Evolutionary conservation across 2,113 vertebrate species (phyloP), one percentile per base, ranked within the genome.

Genomic region (Cavia aperea): DNA sequence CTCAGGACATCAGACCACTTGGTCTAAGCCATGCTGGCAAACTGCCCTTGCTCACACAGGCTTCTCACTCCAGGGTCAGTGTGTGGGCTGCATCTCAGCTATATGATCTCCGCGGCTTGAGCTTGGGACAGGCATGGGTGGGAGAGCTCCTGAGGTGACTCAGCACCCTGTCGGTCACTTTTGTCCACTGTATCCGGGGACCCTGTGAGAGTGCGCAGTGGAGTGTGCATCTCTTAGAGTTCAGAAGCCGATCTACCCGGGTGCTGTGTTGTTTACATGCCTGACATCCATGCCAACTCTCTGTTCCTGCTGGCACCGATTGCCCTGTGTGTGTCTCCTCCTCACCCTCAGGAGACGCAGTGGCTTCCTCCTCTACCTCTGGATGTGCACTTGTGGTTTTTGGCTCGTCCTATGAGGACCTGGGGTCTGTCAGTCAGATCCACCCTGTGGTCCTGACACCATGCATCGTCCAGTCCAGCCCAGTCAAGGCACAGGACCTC

Each of bases 371-470:
- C 39, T 46, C 23, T 26, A 7, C 14, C 5, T 2, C 15, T 9
- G 39, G 23, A 26, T 4, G 23, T 75, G 11, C 26, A 0, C 14
- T 29, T 77, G 73, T 3, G 10, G 73, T 7, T 49, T 43, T 46
- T 1, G 4, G 73, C 43, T 46, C 6, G 5, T 14, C 24, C 43
- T 29, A 12, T 43, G 7, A 5, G 11, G 54, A 7, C 39, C 72
- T 75, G 72, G n/a, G 18, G 2, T 73, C 21, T 26, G 2, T 29
- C 24, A 39, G 43, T 49, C 6, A 6, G 24, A 49, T 49, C 43
- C 73, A 31, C 24, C 24, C 5, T 0, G 26, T 1, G 6, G 73
- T 31, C 4, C 5, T 26, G 73, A 5, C 0, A 26, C 9, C 26
- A 19, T 36, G 31, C 54, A 29, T 13, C 18, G 39, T 43, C 54